Base-by-base conservation (phyloP, 2,113 vertebrate genomes). In the Oreocharis arfaki region DNA sequence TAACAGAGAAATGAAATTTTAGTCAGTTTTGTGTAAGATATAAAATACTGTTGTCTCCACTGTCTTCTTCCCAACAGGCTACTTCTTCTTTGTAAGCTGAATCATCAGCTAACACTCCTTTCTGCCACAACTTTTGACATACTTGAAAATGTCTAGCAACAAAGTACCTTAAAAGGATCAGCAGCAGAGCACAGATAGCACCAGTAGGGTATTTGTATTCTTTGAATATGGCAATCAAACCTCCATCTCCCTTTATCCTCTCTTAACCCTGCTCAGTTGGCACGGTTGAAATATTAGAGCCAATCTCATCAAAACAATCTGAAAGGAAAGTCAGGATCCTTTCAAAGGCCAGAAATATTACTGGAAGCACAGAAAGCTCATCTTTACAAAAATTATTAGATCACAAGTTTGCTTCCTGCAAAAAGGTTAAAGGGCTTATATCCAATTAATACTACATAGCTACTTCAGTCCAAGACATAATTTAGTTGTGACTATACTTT, bases 361-460 rank as follows among this genome's bases (percentile, higher is more conserved):
- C 97, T 96, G 96, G 93, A 96, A 97, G 93, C 56, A 86, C 63
- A 90, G 95, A 97, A 96, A 96, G 96, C 95, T 97, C 96, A 92
- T 98, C 97, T 96, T 94, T 89, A 91, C 83, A 97, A 97, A 98
- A 98, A 97, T 97, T 97, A 98, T 98, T 97, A 94, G 79, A 91
- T 89, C 86, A 97, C 92, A 93, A 97, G 96, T 96, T 97, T 93
- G 97, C 97, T 98, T 98, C 97, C 98, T 98, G 97, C n/a, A 55
- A 59, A 90, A 97, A 97, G 97, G 98, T 97, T 95, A 98, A 95
- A 98, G 97, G 97, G 91, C 96, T 74, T 95, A 68, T 67, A 98
- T 97, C 93, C 97, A 98, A 98, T 98, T 98, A 98, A 96, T 95
- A 64, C 89, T 59, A 78, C 87, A 75, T 71, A 83, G 61, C 95